Conservation (phyloP, 2,113 vertebrate genomes). For the Gallinago undulata region DNA sequence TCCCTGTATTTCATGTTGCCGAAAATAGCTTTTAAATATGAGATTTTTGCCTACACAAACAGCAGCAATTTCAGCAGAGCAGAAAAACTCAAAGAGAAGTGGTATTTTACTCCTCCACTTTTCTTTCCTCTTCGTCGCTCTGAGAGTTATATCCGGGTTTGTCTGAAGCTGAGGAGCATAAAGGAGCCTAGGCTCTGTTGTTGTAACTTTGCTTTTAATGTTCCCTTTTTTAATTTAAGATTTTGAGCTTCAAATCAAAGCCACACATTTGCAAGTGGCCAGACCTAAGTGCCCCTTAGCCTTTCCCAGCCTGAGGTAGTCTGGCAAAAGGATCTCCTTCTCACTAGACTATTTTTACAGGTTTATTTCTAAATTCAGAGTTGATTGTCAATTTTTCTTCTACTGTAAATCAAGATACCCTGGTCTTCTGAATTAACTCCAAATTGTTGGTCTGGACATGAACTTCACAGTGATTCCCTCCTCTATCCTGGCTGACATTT, state of each 20-base stretch:
- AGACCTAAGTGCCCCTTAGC: neutral
- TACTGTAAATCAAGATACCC: slow-evolving; percentile 64
- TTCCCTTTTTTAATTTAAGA: neutral
- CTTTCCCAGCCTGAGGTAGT: slow-evolving; percentile 21
- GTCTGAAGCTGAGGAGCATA: neutral
- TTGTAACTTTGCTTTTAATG: neutral
- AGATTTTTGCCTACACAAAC: neutral
- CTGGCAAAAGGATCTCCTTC: slow-evolving; percentile 34
- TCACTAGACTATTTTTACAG: slow-evolving; percentile 4
- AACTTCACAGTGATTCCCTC: slow-evolving; percentile 67
- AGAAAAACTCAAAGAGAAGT: neutral
- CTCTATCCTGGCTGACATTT: slow-evolving; percentile 75
- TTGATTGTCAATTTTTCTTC: slow-evolving; percentile 33
- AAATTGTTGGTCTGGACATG: slow-evolving; percentile 72
- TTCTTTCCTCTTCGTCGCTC: neutral
- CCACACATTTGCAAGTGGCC: slow-evolving; percentile 31
- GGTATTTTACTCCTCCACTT: neutral
- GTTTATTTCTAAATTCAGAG: slow-evolving; percentile 61
- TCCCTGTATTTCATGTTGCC: neutral
- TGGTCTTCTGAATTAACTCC: slow-evolving; percentile 68
- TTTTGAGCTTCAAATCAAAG: slow-evolving; percentile 66
- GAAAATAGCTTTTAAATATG: neutral
- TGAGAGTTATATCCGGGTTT: neutral
- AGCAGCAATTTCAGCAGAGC: neutral
- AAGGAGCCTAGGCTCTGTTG: neutral